Evolutionary conservation across 2,888 invertebrate genomes (phyloP).

Genomic region (Lasioglossum oenotherae): DNA sequence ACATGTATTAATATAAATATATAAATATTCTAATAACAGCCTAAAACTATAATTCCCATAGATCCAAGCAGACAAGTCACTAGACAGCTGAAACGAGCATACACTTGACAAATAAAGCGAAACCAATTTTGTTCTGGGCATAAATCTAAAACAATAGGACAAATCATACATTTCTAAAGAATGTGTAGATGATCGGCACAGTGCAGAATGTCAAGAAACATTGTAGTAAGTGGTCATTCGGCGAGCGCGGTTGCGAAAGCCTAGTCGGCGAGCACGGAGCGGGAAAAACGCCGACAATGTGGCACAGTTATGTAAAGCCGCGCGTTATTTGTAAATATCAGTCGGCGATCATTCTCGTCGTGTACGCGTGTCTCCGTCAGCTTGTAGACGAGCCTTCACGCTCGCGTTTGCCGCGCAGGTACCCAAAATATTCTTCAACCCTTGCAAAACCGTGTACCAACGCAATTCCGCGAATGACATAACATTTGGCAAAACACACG

Average conservation of each 20-base stretch:
- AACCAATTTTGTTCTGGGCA: neutral
- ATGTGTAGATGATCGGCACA: neutral
- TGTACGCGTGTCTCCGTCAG: neutral
- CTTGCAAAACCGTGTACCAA: conserved; percentile 3
- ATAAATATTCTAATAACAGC: too few relatives aligned
- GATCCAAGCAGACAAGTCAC: neutral
- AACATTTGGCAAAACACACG: conserved; percentile 54
- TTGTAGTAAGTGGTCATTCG: neutral
- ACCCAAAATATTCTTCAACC: conserved; percentile 26
- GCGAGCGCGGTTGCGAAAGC: neutral
- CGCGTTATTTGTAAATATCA: conserved; percentile 8
- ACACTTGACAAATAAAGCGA: neutral
- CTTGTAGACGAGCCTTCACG: neutral
- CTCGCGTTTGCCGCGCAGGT: neutral
- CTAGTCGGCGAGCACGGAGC: neutral
- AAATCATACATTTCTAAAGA: neutral
- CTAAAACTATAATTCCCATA: neutral
- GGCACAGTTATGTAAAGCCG: conserved; percentile 8
- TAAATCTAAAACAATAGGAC: neutral
- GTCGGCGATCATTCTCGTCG: neutral
- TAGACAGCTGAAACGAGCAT: neutral
- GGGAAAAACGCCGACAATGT: conserved; percentile 5
- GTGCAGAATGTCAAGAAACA: neutral
- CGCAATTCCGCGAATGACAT: conserved; percentile 39
- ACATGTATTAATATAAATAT: too few relatives aligned